Conservation (phyloP, 2,888 invertebrate species). For the Gryllus longicercus region DNA sequence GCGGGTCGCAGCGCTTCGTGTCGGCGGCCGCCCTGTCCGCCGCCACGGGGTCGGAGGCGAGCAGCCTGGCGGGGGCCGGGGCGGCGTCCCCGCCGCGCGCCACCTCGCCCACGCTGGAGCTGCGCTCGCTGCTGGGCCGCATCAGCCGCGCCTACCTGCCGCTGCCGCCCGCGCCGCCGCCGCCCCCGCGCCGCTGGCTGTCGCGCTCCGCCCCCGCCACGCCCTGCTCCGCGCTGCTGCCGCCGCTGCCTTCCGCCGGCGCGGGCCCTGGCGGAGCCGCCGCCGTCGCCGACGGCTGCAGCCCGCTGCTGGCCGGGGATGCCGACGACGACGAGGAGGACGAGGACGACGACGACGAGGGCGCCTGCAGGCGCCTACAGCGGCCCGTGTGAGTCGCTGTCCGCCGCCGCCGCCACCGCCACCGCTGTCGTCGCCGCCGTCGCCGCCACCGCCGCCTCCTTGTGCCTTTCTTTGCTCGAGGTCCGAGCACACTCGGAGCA, state of each 20-base stretch:
- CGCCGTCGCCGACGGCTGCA: background rate
- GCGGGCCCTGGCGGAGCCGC: background rate
- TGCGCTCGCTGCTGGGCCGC: slow-evolving; percentile 64
- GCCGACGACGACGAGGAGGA: background rate
- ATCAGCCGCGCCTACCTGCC: slow-evolving; percentile 41
- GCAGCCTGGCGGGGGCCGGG: slow-evolving; percentile 63
- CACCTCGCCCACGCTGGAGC: slow-evolving; percentile 76
- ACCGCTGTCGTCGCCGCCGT: background rate
- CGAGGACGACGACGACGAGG: background rate
- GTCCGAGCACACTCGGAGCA: too few relatives aligned
- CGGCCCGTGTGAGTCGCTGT: background rate
- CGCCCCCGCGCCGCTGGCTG: slow-evolving; percentile 52
- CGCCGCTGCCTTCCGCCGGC: slow-evolving; percentile 46
- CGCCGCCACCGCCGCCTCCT: background rate
- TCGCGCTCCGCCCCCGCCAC: slow-evolving; percentile 79
- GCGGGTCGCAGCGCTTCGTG: slow-evolving; percentile 30
- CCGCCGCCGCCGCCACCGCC: background rate
- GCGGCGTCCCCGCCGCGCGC: slow-evolving; percentile 75
- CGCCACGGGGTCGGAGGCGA: slow-evolving; percentile 62
- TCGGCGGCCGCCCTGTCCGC: slow-evolving; percentile 43
- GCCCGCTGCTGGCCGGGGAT: background rate
- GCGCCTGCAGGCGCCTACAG: background rate
- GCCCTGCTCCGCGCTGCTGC: slow-evolving; percentile 66
- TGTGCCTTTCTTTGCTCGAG: background rate
- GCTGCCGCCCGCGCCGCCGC: slow-evolving; percentile 40